Evolutionary conservation across 2,888 invertebrate species (phyloP).

Genomic region (Cheiracanthium punctorium): DNA sequence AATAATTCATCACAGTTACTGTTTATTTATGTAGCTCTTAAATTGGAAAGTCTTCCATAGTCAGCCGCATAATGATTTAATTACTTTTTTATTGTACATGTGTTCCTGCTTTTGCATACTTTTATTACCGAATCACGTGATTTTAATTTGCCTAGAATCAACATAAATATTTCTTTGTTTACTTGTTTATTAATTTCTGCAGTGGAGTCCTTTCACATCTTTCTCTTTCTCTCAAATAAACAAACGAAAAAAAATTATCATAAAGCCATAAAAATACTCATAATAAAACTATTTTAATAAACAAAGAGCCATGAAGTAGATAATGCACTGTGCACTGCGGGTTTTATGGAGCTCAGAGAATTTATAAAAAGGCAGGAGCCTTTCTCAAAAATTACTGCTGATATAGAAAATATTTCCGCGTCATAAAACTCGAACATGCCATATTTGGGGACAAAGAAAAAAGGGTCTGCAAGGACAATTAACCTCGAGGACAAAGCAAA

Average conservation of each 20-base stretch:
- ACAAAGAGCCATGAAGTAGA: neutral
- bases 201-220: no score
- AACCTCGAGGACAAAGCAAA: neutral
- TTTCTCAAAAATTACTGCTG: neutral
- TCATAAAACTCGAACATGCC: neutral
- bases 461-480: neutral
- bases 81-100: no score
- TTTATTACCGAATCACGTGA: no score
- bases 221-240: no score
- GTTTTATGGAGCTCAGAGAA: neutral
- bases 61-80: no score
- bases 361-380: neutral
- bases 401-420: neutral
- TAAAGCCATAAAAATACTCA: neutral
- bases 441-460: neutral
- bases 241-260: neutral
- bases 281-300: neutral
- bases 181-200: no score
- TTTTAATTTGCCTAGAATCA: no score
- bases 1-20: no score
- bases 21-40: no score
- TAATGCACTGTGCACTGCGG: neutral
- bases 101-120: no score
- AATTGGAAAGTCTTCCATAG: no score
- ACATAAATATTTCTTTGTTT: no score